phyloP scores from a whole-genome alignment of 2,113 vertebrate genomes.

The Bagarius yarrelli region DNA sequence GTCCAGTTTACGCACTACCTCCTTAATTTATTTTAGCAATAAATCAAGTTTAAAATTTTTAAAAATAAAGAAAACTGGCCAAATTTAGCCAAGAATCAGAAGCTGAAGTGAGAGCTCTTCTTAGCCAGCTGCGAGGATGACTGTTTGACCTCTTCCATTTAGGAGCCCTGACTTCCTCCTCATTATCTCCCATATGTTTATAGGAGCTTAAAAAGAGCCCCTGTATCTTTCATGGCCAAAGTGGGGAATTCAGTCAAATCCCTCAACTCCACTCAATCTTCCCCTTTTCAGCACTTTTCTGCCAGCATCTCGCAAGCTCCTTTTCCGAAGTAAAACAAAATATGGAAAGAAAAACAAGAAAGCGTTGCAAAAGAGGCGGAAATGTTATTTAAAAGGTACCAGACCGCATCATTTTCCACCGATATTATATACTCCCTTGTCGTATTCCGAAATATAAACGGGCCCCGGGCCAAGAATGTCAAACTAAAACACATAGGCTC shows the following conservation, averaged over 20 bases:
- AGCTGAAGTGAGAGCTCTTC: constrained; percentile 17
- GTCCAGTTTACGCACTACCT: constrained; percentile 63
- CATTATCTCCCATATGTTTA: constrained; percentile 57
- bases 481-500: constrained; percentile 92
- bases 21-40: constrained; percentile 68
- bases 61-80: constrained; percentile 35
- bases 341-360: constrained; percentile 99
- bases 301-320: constrained; percentile 70
- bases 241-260: constrained; percentile 55
- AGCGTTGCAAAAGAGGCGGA: constrained; percentile 97
- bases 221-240: constrained; percentile 39
- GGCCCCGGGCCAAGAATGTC: constrained; percentile 92
- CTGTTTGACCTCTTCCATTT: constrained; percentile 64
- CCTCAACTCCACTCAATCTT: constrained; percentile 61
- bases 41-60: constrained; percentile 61
- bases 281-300: constrained; percentile 73
- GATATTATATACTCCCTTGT: constrained; percentile 99
- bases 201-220: constrained; percentile 44
- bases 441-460: constrained; percentile 99
- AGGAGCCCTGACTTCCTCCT: constrained; percentile 61
- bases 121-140: constrained; percentile 42
- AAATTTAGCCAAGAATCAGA: constrained; percentile 43
- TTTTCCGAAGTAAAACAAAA: constrained; percentile 96
- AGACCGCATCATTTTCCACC: constrained; percentile 99
- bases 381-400: constrained; percentile 99